Percentiles rank a stretch among this genome's conserved stretches.
Evolutionary conservation across 2,888 invertebrate genomes (phyloP).

Genomic region (Odontomyia ornata): DNA sequence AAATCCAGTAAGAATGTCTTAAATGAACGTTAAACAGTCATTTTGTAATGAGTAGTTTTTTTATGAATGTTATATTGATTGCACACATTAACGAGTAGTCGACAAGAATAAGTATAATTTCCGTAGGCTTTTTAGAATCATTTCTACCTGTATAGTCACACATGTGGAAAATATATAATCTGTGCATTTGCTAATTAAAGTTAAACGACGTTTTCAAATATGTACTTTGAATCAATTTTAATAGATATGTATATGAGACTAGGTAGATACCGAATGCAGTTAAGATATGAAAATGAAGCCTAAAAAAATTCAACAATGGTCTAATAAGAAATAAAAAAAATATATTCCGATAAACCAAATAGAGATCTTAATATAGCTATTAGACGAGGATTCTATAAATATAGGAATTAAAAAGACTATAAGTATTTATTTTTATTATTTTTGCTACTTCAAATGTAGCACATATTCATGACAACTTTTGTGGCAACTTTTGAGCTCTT

Average conservation of each 20-base stretch:
- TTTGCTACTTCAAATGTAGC: neutral
- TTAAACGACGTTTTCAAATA: neutral
- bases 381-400: neutral
- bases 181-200: too few relatives aligned
- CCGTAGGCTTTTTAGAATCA: neutral
- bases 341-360: conserved; percentile 20
- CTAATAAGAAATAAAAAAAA: conserved; percentile 24
- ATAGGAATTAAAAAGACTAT: too few relatives aligned
- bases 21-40: conserved; percentile 2
- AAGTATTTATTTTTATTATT: neutral
- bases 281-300: neutral
- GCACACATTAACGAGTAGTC: neutral
- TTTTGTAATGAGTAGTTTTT: conserved; percentile 48
- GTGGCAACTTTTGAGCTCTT: neutral
- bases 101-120: neutral
- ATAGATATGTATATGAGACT: too few relatives aligned
- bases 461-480: too few relatives aligned
- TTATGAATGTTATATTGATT: conserved; percentile 36
- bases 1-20: conserved; percentile 3
- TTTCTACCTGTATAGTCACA: neutral
- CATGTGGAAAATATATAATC: neutral
- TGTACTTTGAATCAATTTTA: conserved; percentile 37
- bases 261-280: too few relatives aligned
- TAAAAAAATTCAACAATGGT: conserved; percentile 24
- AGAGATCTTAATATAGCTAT: too few relatives aligned